These are phyloP conservation scores for Empidonax traillii DNA, from an alignment of 2,113 vertebrate species.

Conservation along the genomic window DNA sequence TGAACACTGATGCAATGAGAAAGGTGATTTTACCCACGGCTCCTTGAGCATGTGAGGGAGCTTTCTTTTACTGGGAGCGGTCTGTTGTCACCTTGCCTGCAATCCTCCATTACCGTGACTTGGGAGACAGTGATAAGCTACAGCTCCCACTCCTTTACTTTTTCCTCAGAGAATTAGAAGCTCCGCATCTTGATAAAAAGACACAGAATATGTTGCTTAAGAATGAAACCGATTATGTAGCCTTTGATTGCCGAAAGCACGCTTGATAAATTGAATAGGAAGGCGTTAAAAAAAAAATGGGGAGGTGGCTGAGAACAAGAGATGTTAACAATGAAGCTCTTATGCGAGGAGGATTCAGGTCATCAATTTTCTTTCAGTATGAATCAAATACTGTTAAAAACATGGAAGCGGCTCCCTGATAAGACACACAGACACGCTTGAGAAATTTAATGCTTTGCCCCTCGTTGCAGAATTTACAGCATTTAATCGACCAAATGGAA, in stretches of 20 bases:
- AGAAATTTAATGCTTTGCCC: conserved; percentile 39
- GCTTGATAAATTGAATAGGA: conserved; percentile 48
- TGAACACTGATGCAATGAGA: background rate
- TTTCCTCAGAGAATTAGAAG: background rate
- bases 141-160: background rate
- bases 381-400: conserved; percentile 58
- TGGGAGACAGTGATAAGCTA: background rate
- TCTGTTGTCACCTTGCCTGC: conserved; percentile 5
- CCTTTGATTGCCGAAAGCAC: conserved; percentile 9
- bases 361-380: conserved; percentile 61
- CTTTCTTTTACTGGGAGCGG: background rate
- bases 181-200: background rate
- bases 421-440: background rate
- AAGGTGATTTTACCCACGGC: background rate
- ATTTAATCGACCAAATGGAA: conserved; percentile 70
- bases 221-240: background rate
- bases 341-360: conserved; percentile 40
- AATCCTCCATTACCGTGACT: background rate
- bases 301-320: background rate
- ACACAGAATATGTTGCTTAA: background rate
- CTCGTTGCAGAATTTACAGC: conserved; percentile 63
- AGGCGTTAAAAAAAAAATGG: background rate
- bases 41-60: background rate
- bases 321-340: conserved; percentile 44
- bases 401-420: background rate